phyloP scores from a whole-genome alignment of 2,113 vertebrate genomes.

The Mola mola region DNA sequence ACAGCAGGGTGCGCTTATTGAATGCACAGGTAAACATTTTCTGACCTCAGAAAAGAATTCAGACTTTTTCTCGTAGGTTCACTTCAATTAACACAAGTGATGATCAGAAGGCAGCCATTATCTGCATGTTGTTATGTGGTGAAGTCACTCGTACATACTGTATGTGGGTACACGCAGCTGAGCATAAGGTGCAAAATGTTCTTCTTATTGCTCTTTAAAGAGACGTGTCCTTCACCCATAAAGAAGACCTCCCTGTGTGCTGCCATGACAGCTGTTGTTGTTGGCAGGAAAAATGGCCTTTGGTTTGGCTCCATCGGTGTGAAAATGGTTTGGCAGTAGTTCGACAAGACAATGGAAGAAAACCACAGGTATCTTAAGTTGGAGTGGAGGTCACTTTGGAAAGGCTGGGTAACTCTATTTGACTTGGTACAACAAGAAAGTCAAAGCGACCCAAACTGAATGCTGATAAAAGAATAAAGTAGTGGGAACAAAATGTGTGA shows the following conservation, averaged over 20 bases:
- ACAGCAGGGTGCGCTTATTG: no score
- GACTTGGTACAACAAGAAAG: background rate
- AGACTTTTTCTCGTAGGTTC: no score
- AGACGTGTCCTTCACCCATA: constrained; percentile 27
- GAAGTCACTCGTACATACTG: background rate
- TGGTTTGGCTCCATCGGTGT: constrained; percentile 58
- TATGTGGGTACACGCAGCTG: background rate
- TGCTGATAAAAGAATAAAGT: no score
- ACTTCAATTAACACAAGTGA: no score
- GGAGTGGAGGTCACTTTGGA: constrained; percentile 35
- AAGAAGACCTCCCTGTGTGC: constrained; percentile 62
- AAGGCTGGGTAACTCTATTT: constrained; percentile 11
- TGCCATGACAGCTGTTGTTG: constrained; percentile 59
- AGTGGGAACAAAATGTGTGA: no score
- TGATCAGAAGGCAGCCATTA: no score
- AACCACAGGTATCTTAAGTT: constrained; percentile 46
- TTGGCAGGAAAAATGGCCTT: constrained; percentile 54
- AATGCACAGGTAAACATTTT: no score
- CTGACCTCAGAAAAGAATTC: no score
- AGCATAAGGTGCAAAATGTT: constrained; percentile 30
- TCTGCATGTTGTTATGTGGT: background rate
- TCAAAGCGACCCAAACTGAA: background rate
- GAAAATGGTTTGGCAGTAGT: constrained; percentile 53
- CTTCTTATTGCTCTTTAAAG: constrained; percentile 38
- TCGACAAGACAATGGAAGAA: constrained; percentile 53